Evolutionary conservation across 2,797 vertebrate genomes (phyloP).

Genomic region (Neopelma chrysocephalum): DNA sequence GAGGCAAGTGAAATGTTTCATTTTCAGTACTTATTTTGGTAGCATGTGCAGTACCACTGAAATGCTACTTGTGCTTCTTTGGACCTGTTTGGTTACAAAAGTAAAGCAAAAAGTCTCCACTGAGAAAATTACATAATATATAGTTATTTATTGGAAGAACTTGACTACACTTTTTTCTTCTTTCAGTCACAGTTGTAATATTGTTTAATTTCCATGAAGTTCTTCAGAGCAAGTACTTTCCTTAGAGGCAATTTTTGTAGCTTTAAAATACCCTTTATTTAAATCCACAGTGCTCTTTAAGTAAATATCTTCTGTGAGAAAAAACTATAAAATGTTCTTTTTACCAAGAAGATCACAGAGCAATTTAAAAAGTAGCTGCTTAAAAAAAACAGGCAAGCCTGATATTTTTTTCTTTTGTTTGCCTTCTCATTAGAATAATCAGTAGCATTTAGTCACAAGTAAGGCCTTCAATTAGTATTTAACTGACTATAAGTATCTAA

Average conservation of each 20-base stretch:
- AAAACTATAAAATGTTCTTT: not conserved
- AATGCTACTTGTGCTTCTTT: not conserved
- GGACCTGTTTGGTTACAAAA: not conserved
- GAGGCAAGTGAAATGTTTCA: not conserved
- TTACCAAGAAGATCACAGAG: not conserved
- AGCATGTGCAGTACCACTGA: not conserved
- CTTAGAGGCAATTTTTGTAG: not conserved
- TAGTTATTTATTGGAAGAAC: not conserved
- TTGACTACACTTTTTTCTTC: not conserved
- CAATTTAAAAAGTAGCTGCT: not conserved
- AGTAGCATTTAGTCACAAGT: not conserved
- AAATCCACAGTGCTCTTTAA: not conserved
- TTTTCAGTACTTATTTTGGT: not conserved
- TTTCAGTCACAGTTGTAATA: not conserved
- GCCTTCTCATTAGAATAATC: not conserved
- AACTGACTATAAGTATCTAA: conserved; percentile 1
- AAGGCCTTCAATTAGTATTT: conserved; percentile 14
- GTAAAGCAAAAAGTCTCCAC: not conserved
- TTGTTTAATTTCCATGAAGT: not conserved
- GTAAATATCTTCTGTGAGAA: not conserved
- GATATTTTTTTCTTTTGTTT: not conserved
- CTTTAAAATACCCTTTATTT: not conserved
- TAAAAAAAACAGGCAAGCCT: not conserved
- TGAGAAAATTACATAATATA: not conserved
- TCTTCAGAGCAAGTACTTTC: not conserved